Conservation (phyloP, 2,888 invertebrate species). For the Trichopoda pennipes region DNA sequence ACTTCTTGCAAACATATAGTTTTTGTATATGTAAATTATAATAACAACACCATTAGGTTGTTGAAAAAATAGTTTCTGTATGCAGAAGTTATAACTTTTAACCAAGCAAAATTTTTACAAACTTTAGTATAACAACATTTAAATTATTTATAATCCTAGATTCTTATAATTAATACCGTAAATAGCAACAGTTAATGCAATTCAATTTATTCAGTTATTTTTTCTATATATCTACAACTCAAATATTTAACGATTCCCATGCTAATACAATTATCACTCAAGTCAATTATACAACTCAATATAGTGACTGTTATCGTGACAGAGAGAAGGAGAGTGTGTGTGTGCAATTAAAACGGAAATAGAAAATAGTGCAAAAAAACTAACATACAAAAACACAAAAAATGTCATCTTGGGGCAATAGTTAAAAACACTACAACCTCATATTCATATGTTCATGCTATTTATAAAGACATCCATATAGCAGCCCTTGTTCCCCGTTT, state of each 20-base stretch:
- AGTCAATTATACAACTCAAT: neutral
- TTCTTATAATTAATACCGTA: constrained; percentile 14
- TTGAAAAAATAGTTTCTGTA: neutral
- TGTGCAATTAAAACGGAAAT: constrained; percentile 63
- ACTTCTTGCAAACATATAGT: constrained; percentile 30
- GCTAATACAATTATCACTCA: constrained; percentile 1
- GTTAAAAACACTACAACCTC: neutral
- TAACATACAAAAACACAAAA: neutral
- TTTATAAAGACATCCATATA: neutral
- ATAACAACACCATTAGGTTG: neutral
- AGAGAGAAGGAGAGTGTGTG: constrained; percentile 5
- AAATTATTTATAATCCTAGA: too few species aligned
- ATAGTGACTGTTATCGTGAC: neutral
- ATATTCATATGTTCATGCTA: neutral
- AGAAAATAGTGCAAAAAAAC: constrained; percentile 35
- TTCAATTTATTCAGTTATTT: constrained; percentile 3
- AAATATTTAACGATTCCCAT: constrained; percentile 43
- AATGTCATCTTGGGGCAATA: constrained; percentile 44
- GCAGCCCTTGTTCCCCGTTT: neutral
- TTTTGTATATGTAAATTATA: constrained; percentile 1
- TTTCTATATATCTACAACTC: constrained; percentile 5
- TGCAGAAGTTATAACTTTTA: neutral
- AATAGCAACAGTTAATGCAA: neutral
- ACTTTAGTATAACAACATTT: too few species aligned
- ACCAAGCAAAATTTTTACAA: neutral